These are phyloP conservation scores for Drosophila pseudoobscura DNA, from an alignment of 1,140 invertebrate species.

Conservation along the genomic window DNA sequence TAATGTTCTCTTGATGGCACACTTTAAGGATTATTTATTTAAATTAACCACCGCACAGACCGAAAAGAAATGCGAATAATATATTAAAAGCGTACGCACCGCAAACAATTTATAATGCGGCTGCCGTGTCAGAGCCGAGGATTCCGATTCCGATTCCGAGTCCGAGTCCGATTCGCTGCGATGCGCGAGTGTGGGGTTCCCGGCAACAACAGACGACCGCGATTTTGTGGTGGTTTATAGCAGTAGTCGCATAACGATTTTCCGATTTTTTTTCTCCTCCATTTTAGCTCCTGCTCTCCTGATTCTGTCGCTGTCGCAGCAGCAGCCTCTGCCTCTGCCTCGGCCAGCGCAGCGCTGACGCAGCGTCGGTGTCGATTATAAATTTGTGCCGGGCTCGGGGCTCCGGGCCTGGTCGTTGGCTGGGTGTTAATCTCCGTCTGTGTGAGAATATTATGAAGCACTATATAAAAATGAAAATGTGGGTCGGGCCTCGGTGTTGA, in stretches of 20 bases:
- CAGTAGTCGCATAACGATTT: conserved; percentile 71
- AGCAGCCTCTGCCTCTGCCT: neutral
- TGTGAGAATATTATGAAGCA: conserved; percentile 72
- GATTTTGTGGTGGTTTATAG: conserved; percentile 78
- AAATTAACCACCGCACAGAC: conserved; percentile 72
- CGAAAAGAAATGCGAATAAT: conserved; percentile 29
- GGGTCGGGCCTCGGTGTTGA: conserved; percentile 64
- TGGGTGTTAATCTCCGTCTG: conserved; percentile 73
- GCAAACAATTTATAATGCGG: conserved; percentile 74
- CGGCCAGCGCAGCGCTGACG: conserved; percentile 22
- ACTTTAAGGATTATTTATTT: conserved; percentile 79
- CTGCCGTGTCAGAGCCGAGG: conserved; percentile 49
- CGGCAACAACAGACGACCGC: conserved; percentile 71
- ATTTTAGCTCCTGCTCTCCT: neutral
- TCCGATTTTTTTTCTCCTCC: conserved; percentile 53
- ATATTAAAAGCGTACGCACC: conserved; percentile 63
- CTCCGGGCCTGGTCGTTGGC: conserved; percentile 18
- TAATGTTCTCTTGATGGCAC: conserved; percentile 33
- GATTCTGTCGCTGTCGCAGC: conserved; percentile 5
- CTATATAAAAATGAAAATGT: conserved; percentile 58
- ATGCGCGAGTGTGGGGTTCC: conserved; percentile 69
- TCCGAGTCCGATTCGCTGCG: conserved; percentile 34
- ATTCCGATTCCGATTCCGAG: conserved; percentile 15
- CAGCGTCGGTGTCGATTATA: conserved; percentile 62
- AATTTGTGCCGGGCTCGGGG: conserved; percentile 44